These are phyloP conservation scores for Psammodynastes pulverulentus DNA, from an alignment of 2,113 vertebrate species.

Conservation along the genomic window DNA sequence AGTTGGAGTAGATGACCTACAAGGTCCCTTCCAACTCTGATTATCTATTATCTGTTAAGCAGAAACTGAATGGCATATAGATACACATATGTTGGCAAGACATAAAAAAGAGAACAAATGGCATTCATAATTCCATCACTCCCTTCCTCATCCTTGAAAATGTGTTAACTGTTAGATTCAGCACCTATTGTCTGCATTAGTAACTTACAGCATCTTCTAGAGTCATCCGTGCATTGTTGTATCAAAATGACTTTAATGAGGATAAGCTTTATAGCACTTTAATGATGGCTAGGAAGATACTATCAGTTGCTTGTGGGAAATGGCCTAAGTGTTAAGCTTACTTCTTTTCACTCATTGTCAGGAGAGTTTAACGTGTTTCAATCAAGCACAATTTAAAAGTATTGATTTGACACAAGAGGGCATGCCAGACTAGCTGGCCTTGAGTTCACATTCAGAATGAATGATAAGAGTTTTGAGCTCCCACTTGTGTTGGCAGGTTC, in stretches of 20 bases:
- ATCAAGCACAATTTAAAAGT: neutral
- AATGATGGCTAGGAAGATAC: neutral
- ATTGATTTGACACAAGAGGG: neutral
- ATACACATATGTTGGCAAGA: neutral
- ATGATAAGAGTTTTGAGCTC: neutral
- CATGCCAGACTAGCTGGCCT: neutral
- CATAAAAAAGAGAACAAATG: neutral
- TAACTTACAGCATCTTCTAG: neutral
- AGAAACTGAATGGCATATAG: neutral
- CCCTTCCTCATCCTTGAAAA: neutral
- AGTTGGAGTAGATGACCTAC: no score
- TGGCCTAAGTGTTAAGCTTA: neutral
- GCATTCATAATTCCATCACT: neutral
- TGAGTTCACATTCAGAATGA: neutral
- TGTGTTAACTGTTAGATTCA: neutral
- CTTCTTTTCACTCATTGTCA: neutral
- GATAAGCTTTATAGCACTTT: neutral
- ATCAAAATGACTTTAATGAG: neutral
- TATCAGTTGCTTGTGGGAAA: neutral
- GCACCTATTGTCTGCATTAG: neutral
- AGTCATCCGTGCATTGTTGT: neutral
- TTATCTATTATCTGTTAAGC: no score
- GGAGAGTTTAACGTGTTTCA: neutral
- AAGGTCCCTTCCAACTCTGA: no score
- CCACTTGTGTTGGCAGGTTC: neutral